Evolutionary conservation across 2,888 invertebrate species (phyloP), one percentile per base, ranked within the genome.

Genomic region (Anticlea derivata): DNA sequence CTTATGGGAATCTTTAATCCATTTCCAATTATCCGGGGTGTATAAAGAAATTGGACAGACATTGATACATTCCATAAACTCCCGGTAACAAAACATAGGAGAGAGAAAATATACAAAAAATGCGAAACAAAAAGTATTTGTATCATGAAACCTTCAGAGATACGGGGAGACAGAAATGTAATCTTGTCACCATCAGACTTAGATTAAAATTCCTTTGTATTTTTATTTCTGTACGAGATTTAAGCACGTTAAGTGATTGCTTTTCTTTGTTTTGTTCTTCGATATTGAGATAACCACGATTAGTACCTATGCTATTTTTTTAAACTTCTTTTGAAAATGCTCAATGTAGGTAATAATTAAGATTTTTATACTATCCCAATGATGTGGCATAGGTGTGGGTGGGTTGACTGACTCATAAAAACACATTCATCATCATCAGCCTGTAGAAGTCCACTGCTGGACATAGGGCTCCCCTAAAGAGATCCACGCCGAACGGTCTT

Each of bases 131-230:
- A 80, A n/a, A n/a, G n/a, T 77, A 73, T 77, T 74, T 73, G 65
- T 57, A 70, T 62, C 71, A 72, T 67, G 66, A 67, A 63, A 68
- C 74, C 65, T 58, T 60, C 63, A 51, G 68, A 61, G 75, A 80
- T 78, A 78, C 74, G 66, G 66, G 65, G 65, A 62, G 68, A 64
- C 68, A 66, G 75, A 78, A 77, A 73, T 73, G 62, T 78, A 72
- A 78, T 78, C 74, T 76, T 68, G 65, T 68, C 73, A 68, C 70
- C 62, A 68, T 61, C 62, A 64, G 54, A 56, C 69, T 59, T 64
- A 75, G 75, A 78, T 80, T 76, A 76, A 73, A 51, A 77, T 72
- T 70, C 65, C 58, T 60, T 65, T 70, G 68, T 66, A 24, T 45
- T 50, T 44, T 37, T 37, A 38, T 50, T 41, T 33, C 33, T 39